Evolutionary conservation across 2,797 vertebrate genomes (phyloP), one percentile per base, ranked within the genome.

Genomic region (Diplodus puntazzo): DNA sequence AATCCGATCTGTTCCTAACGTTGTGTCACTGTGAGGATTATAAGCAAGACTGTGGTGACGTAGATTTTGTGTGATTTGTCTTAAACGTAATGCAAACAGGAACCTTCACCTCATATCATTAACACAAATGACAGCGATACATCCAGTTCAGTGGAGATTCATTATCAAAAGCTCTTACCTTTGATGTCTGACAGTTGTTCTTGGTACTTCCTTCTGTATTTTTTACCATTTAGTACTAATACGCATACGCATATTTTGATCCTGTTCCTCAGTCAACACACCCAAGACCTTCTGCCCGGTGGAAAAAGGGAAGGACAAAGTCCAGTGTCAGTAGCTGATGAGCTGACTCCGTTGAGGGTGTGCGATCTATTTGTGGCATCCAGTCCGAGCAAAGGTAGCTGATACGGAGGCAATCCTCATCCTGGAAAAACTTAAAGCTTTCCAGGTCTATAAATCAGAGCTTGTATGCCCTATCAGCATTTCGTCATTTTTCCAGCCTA

Each of bases 241-340:
- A 48, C 25, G 67, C 78, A 63, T 17, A 46, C 45, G 68, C 76
- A 79, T 75, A 14, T 82, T 89, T 72, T 53, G 79, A 34, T 62
- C 21, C 45, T 14, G 27, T 58, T 0, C 45, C 30, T 23, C 49
- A 20, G 60, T 60, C 48, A 14, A 0, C 63, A 49, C 58, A 43
- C 25, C 49, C 53, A 85, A 73, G 85, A 81, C 91, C 90, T 92
- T 87, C 88, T 89, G 39, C 39, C 39, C 2, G 39, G 39, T 39
- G 34, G 73, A 90, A 62, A 80, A 79, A 45, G 13, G 79, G 50
- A 78, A 87, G 86, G 30, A 60, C 93, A 92, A 93, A 94, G 94
- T 95, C 88, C 89, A 23, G 25, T 3, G 30, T 34, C 46, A 27
- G 69, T 39, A 46, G 63, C 45, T 16, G 50, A 39, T 6, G 66